Conservation (phyloP, 1,140 invertebrate species). For the Bombus breviceps region DNA sequence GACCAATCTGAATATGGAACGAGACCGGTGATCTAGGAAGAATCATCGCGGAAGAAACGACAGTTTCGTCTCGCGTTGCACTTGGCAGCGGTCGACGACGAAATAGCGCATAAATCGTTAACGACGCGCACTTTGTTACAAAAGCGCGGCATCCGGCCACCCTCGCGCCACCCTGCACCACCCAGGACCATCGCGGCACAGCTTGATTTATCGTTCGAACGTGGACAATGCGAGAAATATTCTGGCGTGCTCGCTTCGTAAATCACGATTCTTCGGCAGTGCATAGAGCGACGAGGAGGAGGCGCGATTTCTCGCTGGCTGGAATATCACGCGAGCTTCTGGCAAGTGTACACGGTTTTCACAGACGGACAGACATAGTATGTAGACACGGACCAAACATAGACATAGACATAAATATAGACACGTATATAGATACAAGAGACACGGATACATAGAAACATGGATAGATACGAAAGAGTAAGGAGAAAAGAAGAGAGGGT, state of each 20-base stretch:
- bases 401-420: not conserved
- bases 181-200: conserved; percentile 38
- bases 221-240: conserved; percentile 80
- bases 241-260: conserved; percentile 73
- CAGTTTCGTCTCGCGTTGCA: conserved; percentile 40
- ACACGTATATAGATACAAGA: not conserved
- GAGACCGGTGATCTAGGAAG: not conserved
- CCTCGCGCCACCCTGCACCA: conserved; percentile 7
- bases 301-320: conserved; percentile 34
- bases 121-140: conserved; percentile 71
- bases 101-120: conserved; percentile 77
- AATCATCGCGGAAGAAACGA: conserved; percentile 36
- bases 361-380: conserved; percentile 16
- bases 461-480: not conserved
- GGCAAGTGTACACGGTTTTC: conserved; percentile 53
- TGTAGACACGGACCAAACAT: no score
- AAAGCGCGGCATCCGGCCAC: conserved; percentile 45
- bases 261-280: conserved; percentile 74
- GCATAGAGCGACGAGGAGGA: conserved; percentile 59
- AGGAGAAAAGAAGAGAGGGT: not conserved
- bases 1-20: not conserved
- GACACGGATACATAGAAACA: not conserved
- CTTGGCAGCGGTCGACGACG: conserved; percentile 56
- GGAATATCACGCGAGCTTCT: conserved; percentile 66
- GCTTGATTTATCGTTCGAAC: conserved; percentile 75